Conservation (phyloP, 2,888 invertebrate genomes). For the Therioaphis trifolii region DNA sequence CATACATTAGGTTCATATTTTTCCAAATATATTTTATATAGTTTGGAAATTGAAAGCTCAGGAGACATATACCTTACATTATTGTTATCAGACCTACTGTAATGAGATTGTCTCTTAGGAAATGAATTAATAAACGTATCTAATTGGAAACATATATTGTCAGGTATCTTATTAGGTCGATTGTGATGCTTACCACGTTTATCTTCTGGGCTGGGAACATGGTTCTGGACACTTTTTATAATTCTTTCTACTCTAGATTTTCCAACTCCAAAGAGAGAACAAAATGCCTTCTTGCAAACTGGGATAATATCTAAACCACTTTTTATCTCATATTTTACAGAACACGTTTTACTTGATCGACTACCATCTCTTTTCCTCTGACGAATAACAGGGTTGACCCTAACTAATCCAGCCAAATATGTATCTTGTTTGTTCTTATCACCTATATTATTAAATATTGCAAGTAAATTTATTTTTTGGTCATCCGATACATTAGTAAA, state of each 20-base stretch:
- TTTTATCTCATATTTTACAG: neutral
- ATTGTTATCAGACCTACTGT: neutral
- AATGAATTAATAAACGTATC: neutral
- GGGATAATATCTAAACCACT: neutral
- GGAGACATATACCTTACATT: constrained; percentile 26
- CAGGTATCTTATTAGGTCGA: neutral
- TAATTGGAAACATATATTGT: neutral
- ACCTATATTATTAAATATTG: constrained; percentile 16
- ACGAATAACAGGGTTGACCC: neutral
- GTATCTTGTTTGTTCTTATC: constrained; percentile 17
- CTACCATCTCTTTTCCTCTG: neutral
- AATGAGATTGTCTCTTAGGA: neutral
- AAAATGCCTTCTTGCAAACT: neutral
- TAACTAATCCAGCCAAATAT: constrained; percentile 10
- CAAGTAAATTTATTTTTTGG: neutral
- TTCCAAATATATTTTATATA: constrained; percentile 49
- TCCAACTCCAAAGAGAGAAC: neutral
- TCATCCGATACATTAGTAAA: constrained; percentile 26
- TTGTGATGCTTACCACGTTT: neutral
- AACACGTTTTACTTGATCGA: constrained; percentile 11
- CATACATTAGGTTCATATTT: constrained; percentile 50
- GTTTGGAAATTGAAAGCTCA: constrained; percentile 41
- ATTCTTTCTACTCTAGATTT: constrained; percentile 29
- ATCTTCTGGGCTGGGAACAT: neutral
- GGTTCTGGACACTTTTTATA: neutral